A percentile compares a stretch with the other conserved stretches of the same genome.
These are phyloP conservation scores for Cygnus atratus DNA, from an alignment of 2,113 vertebrate genomes.

Conservation along the genomic window DNA sequence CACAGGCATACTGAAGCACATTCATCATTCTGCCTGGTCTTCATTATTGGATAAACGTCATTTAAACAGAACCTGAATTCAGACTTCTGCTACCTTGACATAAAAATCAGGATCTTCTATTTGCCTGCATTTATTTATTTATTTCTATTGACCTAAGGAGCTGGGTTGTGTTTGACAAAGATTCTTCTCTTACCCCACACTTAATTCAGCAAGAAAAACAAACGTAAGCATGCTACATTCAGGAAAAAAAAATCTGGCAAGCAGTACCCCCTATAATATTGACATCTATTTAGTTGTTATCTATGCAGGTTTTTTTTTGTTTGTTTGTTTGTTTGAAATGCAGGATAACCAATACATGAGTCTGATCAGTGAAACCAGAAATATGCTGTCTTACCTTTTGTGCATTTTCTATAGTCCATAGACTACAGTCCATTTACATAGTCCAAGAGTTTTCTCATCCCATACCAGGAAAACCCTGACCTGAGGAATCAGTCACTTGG, in stretches of 20 bases:
- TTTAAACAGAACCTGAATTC: constrained; percentile 68
- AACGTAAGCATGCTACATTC: background rate
- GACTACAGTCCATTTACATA: too few species aligned
- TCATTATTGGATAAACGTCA: constrained; percentile 78
- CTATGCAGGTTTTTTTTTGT: too few species aligned
- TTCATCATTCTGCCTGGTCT: constrained; percentile 80
- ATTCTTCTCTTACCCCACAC: background rate
- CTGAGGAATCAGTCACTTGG: background rate
- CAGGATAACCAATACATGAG: background rate
- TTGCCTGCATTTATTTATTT: constrained; percentile 41
- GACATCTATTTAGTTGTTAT: background rate
- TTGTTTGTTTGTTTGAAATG: background rate
- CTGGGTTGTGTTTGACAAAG: constrained; percentile 8
- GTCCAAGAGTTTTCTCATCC: background rate
- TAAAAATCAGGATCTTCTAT: constrained; percentile 19
- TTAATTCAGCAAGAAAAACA: constrained; percentile 17
- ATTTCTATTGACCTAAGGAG: constrained; percentile 48
- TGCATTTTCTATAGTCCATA: background rate
- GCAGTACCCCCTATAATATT: background rate
- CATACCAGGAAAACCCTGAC: rapidly evolving
- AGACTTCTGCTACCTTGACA: constrained; percentile 51
- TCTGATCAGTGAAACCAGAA: background rate
- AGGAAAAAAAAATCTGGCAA: background rate
- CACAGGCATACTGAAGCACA: constrained; percentile 67
- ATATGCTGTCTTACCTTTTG: background rate